Evolutionary conservation across 2,888 invertebrate genomes (phyloP).

Genomic region (Glaucopsyche alexis): DNA sequence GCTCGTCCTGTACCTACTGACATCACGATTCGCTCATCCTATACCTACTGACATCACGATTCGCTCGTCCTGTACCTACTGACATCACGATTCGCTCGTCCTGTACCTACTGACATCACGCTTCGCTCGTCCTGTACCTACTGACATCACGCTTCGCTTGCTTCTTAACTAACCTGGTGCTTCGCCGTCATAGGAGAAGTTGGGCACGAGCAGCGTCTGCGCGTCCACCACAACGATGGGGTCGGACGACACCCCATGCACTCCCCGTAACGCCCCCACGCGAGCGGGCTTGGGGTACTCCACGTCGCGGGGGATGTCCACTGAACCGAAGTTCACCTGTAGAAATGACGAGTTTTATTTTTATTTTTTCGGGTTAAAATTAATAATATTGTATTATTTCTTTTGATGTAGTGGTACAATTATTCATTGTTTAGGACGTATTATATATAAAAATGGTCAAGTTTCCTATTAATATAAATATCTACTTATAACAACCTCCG

Average conservation of each 20-base stretch:
- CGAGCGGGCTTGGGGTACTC: conserved; percentile 92
- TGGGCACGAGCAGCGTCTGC: conserved; percentile 93
- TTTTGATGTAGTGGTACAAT: too few species aligned
- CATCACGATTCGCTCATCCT: too few species aligned
- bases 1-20: too few species aligned
- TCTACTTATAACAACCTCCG: background rate
- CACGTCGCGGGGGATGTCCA: conserved; percentile 87
- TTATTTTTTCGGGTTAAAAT: background rate
- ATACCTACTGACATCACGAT: too few species aligned
- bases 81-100: too few species aligned
- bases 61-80: too few species aligned
- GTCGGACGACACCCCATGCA: conserved; percentile 92
- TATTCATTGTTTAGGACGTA: too few species aligned
- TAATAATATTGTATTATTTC: background rate
- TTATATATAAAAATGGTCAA: too few species aligned
- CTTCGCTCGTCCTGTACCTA: too few species aligned
- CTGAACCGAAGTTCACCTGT: conserved; percentile 94
- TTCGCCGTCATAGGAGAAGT: conserved; percentile 95
- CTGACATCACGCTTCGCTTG: too few species aligned
- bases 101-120: too few species aligned
- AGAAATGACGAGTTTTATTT: background rate
- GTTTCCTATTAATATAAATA: background rate
- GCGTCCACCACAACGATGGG: conserved; percentile 94
- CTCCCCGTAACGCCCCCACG: conserved; percentile 86
- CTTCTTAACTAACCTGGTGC: conserved; percentile 83